A percentile compares a stretch with the other conserved stretches of the same genome.
phyloP scores from a whole-genome alignment of 2,888 invertebrate genomes.

The Sabellastarte sp. region DNA sequence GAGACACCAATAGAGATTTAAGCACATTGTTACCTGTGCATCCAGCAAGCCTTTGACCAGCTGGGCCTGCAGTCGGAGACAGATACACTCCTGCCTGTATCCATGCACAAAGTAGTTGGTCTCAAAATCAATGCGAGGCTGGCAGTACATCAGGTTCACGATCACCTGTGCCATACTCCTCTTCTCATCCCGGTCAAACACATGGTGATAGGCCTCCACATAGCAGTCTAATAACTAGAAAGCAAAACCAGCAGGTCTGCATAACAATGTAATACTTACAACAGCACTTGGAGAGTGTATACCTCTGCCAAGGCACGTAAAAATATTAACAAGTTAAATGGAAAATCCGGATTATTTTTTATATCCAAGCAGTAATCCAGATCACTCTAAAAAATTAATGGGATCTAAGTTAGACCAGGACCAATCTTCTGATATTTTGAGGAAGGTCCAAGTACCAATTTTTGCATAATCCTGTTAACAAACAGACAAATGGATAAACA shows the following conservation, averaged over 20 bases:
- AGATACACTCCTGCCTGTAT: slow-evolving; percentile 54
- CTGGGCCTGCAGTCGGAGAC: slow-evolving; percentile 42
- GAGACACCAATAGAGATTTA: no score
- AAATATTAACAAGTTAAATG: no score
- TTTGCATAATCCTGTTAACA: no score
- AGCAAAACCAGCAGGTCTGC: not conserved
- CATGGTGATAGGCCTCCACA: slow-evolving; percentile 58
- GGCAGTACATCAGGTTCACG: slow-evolving; percentile 49
- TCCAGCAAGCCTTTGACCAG: slow-evolving; percentile 54
- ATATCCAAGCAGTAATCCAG: no score
- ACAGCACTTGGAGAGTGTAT: no score
- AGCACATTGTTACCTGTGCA: slow-evolving; percentile 42
- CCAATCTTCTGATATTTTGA: no score
- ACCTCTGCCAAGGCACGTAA: no score
- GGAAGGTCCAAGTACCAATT: no score
- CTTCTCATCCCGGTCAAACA: slow-evolving; percentile 44
- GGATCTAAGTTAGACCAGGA: no score
- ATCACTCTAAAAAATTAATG: no score
- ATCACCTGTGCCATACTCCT: slow-evolving; percentile 45
- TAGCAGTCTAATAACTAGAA: slow-evolving; percentile 57
- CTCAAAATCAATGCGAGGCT: slow-evolving; percentile 51
- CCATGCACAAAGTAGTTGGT: slow-evolving; percentile 50
- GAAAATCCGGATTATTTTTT: no score
- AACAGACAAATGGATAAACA: no score
- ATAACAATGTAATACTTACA: not conserved